Percentiles rank a stretch among this genome's conserved stretches.
Evolutionary conservation across 2,888 invertebrate genomes (phyloP).

Genomic region (Leptopilina drosophilae): DNA sequence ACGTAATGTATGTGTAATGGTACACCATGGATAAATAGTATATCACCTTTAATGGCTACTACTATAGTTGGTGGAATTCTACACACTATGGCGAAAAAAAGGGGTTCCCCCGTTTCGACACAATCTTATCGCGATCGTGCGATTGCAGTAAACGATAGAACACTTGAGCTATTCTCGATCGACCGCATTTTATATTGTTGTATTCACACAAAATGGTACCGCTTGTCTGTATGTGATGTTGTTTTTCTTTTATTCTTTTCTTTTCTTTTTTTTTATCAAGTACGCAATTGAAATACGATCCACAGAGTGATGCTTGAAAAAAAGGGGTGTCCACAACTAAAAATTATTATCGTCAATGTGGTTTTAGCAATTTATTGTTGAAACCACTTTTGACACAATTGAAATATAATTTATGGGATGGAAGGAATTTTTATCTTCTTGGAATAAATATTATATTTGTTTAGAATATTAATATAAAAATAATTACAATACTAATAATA

Average conservation of each 20-base stretch:
- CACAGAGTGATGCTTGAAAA: neutral
- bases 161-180: slow-evolving; percentile 15
- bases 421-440: neutral
- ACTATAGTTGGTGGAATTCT: neutral
- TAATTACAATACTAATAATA: no score
- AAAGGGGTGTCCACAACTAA: neutral
- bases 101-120: slow-evolving; percentile 38
- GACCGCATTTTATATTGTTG: slow-evolving; percentile 26
- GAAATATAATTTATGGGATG: no score
- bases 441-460: neutral
- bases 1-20: slow-evolving; percentile 24
- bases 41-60: slow-evolving; percentile 21
- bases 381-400: neutral
- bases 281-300: slow-evolving; percentile 30
- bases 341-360: slow-evolving; percentile 3
- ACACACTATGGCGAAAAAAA: slow-evolving; percentile 18
- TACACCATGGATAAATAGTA: slow-evolving; percentile 11
- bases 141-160: slow-evolving; percentile 45
- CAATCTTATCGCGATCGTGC: slow-evolving; percentile 53
- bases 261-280: neutral
- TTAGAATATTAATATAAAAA: no score
- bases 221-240: neutral
- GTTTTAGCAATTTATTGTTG: neutral
- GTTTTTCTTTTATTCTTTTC: no score
- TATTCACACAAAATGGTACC: slow-evolving; percentile 30